Conservation (phyloP, 2,797 vertebrate species). For the Aphelocoma californica region DNA sequence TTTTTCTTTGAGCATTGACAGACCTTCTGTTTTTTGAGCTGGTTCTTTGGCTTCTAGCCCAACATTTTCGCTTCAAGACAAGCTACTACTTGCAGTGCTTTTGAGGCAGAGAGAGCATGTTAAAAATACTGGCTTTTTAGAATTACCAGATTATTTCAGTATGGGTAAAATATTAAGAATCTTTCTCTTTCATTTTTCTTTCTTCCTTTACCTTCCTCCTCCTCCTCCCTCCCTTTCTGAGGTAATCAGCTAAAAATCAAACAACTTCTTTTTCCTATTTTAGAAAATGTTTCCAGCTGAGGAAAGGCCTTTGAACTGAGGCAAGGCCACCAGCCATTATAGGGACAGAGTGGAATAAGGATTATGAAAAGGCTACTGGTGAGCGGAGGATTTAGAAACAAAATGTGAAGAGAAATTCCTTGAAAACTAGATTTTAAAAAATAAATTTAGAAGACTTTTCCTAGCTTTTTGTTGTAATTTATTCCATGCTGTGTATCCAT, state of each 20-base stretch:
- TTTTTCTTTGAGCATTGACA: constrained; percentile 7
- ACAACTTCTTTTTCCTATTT: not conserved
- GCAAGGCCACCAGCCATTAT: not conserved
- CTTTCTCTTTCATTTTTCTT: not conserved
- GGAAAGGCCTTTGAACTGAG: constrained; percentile 13
- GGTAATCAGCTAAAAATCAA: not conserved
- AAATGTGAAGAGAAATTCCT: not conserved
- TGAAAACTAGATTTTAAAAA: not conserved
- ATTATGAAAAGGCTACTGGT: constrained; percentile 3
- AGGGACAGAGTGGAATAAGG: not conserved
- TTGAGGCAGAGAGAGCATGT: not conserved
- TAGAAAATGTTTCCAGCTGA: constrained; percentile 37
- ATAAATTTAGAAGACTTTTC: not conserved
- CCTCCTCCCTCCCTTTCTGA: not conserved
- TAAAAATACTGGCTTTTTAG: not conserved
- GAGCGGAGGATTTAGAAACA: not conserved
- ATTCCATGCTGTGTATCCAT: not conserved
- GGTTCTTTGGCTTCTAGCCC: constrained; percentile 32
- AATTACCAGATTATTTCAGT: not conserved
- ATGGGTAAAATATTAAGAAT: not conserved
- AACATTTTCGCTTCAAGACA: not conserved
- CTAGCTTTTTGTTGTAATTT: not conserved
- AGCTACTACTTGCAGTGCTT: not conserved
- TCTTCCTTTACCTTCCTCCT: not conserved
- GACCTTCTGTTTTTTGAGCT: constrained; percentile 15